Conservation (phyloP, 2,113 vertebrate genomes). For the Otus sunia region DNA sequence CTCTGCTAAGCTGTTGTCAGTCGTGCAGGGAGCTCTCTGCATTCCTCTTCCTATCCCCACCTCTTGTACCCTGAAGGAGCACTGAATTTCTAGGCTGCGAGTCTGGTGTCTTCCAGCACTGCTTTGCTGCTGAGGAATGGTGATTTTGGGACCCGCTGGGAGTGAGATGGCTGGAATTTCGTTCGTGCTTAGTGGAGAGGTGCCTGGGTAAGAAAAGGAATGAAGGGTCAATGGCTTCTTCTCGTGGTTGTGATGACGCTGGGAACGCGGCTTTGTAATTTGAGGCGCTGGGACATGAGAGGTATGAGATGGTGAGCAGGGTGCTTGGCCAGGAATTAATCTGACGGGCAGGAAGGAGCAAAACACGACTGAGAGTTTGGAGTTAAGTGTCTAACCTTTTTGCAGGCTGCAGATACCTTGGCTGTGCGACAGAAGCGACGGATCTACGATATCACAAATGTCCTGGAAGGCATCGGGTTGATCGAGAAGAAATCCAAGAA, state of each 20-base stretch:
- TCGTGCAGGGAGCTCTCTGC: accelerated
- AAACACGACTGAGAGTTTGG: neutral
- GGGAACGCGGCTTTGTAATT: neutral
- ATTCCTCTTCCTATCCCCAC: neutral
- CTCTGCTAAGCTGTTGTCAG: neutral
- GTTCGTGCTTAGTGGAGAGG: neutral
- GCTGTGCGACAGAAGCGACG: slow-evolving; percentile 96
- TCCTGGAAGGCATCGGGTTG: slow-evolving; percentile 94
- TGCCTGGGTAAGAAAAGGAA: neutral
- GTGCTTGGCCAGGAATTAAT: neutral
- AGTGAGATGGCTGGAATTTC: neutral
- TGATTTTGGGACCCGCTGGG: accelerated
- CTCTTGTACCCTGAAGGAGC: neutral
- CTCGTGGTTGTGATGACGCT: neutral
- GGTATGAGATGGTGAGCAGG: neutral
- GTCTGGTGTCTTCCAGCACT: neutral
- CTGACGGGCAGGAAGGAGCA: neutral
- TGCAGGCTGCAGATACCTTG: slow-evolving; percentile 94
- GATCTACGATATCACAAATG: slow-evolving; percentile 98
- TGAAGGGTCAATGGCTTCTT: neutral
- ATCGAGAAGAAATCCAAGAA: slow-evolving; percentile 99
- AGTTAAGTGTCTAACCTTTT: neutral
- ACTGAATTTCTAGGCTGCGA: neutral
- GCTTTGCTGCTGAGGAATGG: neutral
- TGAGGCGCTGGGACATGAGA: neutral